Base-by-base conservation (phyloP, 35 echinoderm and acorn worm species). In the Heliocidaris erythrogramma region DNA sequence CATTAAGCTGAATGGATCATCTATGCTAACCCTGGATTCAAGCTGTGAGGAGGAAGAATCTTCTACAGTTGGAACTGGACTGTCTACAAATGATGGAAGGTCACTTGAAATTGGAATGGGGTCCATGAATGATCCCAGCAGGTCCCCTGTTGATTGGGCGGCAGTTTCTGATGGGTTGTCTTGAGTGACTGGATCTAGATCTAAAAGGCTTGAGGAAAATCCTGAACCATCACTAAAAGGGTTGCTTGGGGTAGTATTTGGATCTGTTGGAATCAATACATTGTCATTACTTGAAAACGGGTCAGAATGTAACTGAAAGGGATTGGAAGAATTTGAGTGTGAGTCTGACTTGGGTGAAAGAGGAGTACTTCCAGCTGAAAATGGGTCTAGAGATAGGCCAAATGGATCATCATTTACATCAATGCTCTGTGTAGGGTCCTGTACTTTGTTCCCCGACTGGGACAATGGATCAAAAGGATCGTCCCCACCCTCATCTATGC, bases 371-470 rank as follows among this genome's bases (percentile, higher is more conserved):
- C 31, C 47, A 89, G 12, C 24, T 35, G 87, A 89, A 47, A 89
- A 89, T 89, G 87, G 87, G 29, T 89, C 87, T 89, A 89, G 47
- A 24, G 87, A 32, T 89, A 89, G 42, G 31, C 87, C 87, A 48
- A 89, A 89, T 89, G 87, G 87, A 48, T 89, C 87, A 7, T 87
- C 29, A 21, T n/a, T 30, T 2, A 47, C 24, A 48, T 89, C 87
- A 89, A 35, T 48, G 47, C 32, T 89, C 4, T 78, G 65, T 78
- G 18, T 78, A n/a, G 65, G 65, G 65, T 78, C 65, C 21, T 78
- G 65, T 78, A n/a, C 4, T 21, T 78, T 78, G 27, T 78, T 78
- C 27, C 21, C 21, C 8, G 27, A 27, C 18, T 0, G 65, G 32
- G 29, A 89, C 29, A 89, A 27, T 89, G 87, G 87, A 9, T 89